A percentile compares a stretch with the other conserved stretches of the same genome.
Evolutionary conservation across 2,113 vertebrate genomes (phyloP).

Genomic region (Electrona antarctica): DNA sequence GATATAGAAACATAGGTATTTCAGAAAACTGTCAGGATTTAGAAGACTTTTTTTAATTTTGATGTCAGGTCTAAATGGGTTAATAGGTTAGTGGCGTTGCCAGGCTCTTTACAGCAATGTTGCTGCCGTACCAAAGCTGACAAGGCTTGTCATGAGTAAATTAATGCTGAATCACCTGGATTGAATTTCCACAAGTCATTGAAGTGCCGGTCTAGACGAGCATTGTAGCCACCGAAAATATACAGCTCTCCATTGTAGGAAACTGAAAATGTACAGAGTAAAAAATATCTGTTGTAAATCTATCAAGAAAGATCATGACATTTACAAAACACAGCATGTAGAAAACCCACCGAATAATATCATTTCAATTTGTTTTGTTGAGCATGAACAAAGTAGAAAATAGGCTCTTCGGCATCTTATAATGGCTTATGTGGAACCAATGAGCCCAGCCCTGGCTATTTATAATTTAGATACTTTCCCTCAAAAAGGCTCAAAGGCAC

Average conservation of each 20-base stretch:
- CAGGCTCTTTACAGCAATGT: neutral
- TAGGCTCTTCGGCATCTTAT: neutral
- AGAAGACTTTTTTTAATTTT: no score
- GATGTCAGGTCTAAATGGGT: no score
- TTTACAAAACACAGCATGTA: neutral
- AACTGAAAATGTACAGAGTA: conserved; percentile 76
- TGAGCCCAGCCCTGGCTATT: neutral
- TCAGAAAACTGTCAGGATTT: no score
- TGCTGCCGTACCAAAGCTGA: neutral
- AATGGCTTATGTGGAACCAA: no score
- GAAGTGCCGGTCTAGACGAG: conserved; percentile 94
- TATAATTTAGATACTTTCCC: neutral
- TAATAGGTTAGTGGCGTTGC: neutral
- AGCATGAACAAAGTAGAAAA: no score
- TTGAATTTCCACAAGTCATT: conserved; percentile 98
- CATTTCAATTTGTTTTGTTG: neutral
- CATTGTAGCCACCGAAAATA: conserved; percentile 97
- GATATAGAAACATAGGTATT: no score
- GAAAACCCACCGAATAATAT: neutral
- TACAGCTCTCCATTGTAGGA: conserved; percentile 93
- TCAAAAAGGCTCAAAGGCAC: neutral
- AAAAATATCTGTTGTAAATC: neutral
- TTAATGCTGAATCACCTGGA: conserved; percentile 82
- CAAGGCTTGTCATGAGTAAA: neutral
- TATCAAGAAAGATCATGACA: neutral